Evolutionary conservation across 1,140 invertebrate species (phyloP), one percentile per base, ranked within the genome.

Genomic region (Bactericera cockerelli): DNA sequence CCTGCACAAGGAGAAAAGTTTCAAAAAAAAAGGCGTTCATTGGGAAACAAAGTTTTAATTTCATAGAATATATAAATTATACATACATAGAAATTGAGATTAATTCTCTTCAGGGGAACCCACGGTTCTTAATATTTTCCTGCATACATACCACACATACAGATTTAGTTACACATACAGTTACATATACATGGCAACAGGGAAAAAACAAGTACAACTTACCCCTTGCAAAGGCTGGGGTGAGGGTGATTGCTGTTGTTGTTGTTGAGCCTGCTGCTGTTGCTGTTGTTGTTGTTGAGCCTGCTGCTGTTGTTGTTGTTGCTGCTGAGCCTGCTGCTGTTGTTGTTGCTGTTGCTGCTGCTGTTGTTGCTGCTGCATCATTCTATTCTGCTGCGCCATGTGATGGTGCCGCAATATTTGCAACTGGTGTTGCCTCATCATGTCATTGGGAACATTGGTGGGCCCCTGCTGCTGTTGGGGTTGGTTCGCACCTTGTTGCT

Each of bases 381-480:
- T 26, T 31, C 59, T 33, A 2, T 42, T 59, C 19, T 64, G 63
- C 16, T 60, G 58, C 19, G 55, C 28, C 2, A 64, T 55, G 49
- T 64, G 63, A 13, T 61, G 56, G 19, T 62, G 61, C n/a, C 42
- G 56, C 1, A 58, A 33, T 62, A 62, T 25, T 57, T 62, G 61
- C 54, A 61, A 21, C 26, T 62, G 63, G 19, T 56, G 39, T 16
- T 56, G 36, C 19, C 24, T 25, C 28, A 60, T 28, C 59, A 60
- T 28, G 31, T 60, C 49, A 19, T 39, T 59, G 2, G 36, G 24
- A 6, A 31, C 28, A 31, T 31, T 31, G 28, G 4, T 31, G 28
- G 4, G 4, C 13, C 28, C 28, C 28, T 31, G 28, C 11, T 71
- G 68, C 58, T 72, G 63, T 21, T 64, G 63, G 21, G 64, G 62